phyloP scores from a whole-genome alignment of 1,140 invertebrate genomes.

The Heterodera carotae region DNA sequence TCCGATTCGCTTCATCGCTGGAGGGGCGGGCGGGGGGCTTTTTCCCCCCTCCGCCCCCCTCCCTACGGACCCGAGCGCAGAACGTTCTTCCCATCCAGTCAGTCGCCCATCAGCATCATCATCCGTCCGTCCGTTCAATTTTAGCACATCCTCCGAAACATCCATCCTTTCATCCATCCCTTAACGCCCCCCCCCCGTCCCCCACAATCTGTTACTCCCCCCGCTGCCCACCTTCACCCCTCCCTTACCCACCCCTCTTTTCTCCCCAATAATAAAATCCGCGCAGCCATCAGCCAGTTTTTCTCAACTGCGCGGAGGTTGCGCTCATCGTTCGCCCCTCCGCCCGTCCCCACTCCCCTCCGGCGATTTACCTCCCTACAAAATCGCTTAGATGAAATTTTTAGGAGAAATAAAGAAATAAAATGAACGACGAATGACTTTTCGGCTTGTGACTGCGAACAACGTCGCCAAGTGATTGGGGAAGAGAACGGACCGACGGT shows the following conservation, averaged over 20 bases:
- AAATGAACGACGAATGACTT: background rate
- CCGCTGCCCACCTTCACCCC: no score
- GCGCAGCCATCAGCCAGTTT: background rate
- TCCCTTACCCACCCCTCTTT: no score
- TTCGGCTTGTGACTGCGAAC: background rate
- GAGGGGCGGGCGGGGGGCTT: background rate
- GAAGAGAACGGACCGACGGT: background rate
- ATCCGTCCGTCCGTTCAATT: background rate
- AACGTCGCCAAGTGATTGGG: background rate
- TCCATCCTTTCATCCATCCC: background rate
- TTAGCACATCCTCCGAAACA: constrained; percentile 2
- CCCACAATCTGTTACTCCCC: no score
- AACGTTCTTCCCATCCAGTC: background rate
- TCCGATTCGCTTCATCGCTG: background rate
- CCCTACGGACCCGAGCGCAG: background rate
- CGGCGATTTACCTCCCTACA: background rate
- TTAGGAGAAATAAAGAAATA: background rate
- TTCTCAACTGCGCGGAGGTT: background rate
- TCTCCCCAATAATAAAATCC: background rate
- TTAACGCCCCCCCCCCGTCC: no score
- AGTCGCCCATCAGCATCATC: background rate
- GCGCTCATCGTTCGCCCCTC: background rate
- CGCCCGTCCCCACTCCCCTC: background rate
- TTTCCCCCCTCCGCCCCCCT: background rate
- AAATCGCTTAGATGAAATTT: background rate